These are phyloP conservation scores for Myzus persicae DNA, from an alignment of 1,140 invertebrate genomes.

Conservation along the genomic window DNA sequence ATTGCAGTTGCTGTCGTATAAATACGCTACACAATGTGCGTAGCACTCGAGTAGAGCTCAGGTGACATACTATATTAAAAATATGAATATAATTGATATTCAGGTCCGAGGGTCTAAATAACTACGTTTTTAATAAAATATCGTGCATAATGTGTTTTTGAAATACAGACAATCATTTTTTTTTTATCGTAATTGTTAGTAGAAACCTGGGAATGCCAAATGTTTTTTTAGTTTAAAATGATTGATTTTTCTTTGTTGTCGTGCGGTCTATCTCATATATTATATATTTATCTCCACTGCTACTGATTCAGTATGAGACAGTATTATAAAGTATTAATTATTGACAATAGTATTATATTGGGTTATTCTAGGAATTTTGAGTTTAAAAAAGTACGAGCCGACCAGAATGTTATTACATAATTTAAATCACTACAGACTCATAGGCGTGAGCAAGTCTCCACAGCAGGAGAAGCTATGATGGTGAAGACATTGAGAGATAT, in stretches of 20 bases:
- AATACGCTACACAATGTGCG: too few relatives aligned
- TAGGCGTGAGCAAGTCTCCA: not conserved
- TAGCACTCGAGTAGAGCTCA: not conserved
- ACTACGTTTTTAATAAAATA: too few relatives aligned
- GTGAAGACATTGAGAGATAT: not conserved
- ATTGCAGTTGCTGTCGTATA: too few relatives aligned
- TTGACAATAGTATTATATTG: not conserved
- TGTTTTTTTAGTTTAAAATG: not conserved
- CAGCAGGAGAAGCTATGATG: not conserved
- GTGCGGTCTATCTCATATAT: not conserved
- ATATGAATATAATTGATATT: too few relatives aligned
- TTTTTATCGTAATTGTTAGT: too few relatives aligned
- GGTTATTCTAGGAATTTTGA: not conserved
- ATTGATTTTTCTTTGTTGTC: not conserved
- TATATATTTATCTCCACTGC: not conserved
- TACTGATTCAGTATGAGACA: not conserved
- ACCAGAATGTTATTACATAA: not conserved
- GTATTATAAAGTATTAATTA: not conserved
- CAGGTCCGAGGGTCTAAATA: too few relatives aligned
- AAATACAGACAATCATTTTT: too few relatives aligned
- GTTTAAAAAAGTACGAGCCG: not conserved
- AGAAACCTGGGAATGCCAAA: too few relatives aligned
- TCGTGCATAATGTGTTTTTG: too few relatives aligned
- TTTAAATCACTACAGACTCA: not conserved
- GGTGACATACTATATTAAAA: too few relatives aligned